Percentiles rank a stretch among this genome's conserved stretches.
These are phyloP conservation scores for Psylliodes chrysocephalus DNA, from an alignment of 2,888 invertebrate genomes.

Conservation along the genomic window DNA sequence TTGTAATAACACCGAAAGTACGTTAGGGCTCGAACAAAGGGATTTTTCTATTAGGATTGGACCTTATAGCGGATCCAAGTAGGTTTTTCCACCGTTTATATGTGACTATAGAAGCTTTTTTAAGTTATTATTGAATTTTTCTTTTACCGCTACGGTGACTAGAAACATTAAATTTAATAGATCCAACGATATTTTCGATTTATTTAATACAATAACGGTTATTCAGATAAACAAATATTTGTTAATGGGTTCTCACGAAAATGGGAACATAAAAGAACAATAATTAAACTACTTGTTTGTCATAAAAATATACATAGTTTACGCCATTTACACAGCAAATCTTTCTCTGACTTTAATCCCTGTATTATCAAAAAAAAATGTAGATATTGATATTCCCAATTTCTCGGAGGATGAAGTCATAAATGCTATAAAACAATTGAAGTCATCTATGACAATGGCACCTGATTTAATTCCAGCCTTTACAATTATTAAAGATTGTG, in stretches of 20 bases:
- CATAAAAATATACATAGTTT: too few species aligned
- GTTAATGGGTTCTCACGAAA: neutral
- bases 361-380: too few species aligned
- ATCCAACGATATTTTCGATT: neutral
- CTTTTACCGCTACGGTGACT: neutral
- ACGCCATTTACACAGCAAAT: too few species aligned
- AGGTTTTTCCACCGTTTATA: constrained; percentile 40
- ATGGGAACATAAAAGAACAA: too few species aligned
- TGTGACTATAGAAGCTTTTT: constrained; percentile 4
- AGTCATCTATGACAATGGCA: too few species aligned
- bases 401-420: too few species aligned
- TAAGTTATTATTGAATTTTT: constrained; percentile 21
- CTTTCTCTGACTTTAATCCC: too few species aligned
- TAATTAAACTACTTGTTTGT: too few species aligned
- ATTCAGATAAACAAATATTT: neutral
- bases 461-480: too few species aligned
- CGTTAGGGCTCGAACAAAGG: constrained; percentile 42
- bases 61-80: constrained; percentile 37
- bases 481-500: too few species aligned
- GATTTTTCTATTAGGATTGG: constrained; percentile 34
- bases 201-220: neutral
- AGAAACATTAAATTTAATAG: constrained; percentile 1
- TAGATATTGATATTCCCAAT: too few species aligned
- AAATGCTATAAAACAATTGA: too few species aligned
- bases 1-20: constrained; percentile 52